Conservation (phyloP, 2,113 vertebrate species). For the Perca flavescens region DNA sequence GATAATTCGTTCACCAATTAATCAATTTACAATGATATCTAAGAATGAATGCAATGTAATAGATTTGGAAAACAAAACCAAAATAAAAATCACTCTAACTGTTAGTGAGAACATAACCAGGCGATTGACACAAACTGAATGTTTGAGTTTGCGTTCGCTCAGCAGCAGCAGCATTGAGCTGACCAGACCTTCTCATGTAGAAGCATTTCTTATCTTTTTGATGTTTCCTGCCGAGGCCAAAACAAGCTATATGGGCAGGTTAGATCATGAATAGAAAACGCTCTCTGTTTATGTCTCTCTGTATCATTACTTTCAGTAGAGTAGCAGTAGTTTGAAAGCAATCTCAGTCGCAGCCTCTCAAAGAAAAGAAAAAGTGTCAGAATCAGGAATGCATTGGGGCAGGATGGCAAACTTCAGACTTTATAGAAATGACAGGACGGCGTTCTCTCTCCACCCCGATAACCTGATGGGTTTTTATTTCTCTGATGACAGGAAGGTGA, state of each 20-base stretch:
- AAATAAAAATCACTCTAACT: not conserved
- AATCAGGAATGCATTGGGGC: not conserved
- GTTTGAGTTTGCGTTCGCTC: constrained; percentile 1
- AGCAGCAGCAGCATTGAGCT: constrained; percentile 38
- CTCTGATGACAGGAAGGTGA: constrained; percentile 37
- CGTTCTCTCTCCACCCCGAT: not conserved
- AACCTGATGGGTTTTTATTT: constrained; percentile 3
- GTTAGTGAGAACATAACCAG: not conserved
- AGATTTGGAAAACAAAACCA: not conserved
- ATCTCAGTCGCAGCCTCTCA: constrained; percentile 42
- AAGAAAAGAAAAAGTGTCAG: constrained; percentile 26
- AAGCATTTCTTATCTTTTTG: constrained; percentile 48
- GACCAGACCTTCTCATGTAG: constrained; percentile 29
- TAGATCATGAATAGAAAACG: constrained; percentile 59
- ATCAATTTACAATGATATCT: too few species aligned
- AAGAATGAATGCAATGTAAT: too few species aligned
- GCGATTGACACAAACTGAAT: not conserved
- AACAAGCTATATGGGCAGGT: constrained; percentile 39
- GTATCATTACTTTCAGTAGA: constrained; percentile 49
- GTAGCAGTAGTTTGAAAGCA: constrained; percentile 54
- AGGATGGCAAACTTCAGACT: constrained; percentile 26
- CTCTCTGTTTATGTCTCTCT: constrained; percentile 46
- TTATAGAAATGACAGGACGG: constrained; percentile 37
- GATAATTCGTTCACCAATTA: not conserved
- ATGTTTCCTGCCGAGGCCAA: constrained; percentile 51